Percentiles rank a stretch among this genome's conserved stretches.
phyloP scores from a whole-genome alignment of 2,113 vertebrate species.

The Rhizomys pruinosus region DNA sequence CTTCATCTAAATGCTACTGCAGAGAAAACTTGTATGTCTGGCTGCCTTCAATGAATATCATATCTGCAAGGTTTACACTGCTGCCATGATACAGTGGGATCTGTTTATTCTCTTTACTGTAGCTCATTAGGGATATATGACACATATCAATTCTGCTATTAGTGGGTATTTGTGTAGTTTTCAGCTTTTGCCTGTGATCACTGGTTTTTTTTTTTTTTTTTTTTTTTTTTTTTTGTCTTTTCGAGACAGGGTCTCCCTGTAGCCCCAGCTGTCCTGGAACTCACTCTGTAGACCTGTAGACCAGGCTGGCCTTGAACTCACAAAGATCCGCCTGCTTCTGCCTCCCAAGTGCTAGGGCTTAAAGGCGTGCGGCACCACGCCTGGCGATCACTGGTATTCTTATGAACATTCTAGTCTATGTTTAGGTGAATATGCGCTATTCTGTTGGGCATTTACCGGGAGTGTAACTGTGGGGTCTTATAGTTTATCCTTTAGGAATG shows the following conservation, averaged over 20 bases:
- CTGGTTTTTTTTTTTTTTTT: background rate
- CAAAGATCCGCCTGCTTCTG: no score
- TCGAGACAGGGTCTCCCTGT: no score
- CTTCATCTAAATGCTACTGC: background rate
- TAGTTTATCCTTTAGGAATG: background rate
- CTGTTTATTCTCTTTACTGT: background rate
- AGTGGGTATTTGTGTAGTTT: background rate
- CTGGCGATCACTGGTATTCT: background rate
- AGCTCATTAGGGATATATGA: background rate
- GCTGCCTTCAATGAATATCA: background rate
- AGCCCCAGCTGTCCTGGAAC: no score
- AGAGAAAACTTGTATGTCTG: background rate
- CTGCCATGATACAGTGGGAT: background rate
- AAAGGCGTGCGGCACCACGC: no score
- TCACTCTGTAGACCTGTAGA: no score
- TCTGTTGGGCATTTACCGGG: background rate
- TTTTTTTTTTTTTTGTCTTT: no score
- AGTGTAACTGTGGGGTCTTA: background rate
- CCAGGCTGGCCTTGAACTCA: no score
- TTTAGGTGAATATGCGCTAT: background rate
- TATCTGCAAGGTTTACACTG: background rate
- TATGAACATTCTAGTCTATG: background rate
- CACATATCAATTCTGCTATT: background rate
- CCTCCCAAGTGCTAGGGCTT: no score
- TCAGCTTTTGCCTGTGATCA: slow-evolving; percentile 10